These are phyloP conservation scores for Drosophila subsilvestris DNA, from an alignment of 2,888 invertebrate species.

Conservation along the genomic window DNA sequence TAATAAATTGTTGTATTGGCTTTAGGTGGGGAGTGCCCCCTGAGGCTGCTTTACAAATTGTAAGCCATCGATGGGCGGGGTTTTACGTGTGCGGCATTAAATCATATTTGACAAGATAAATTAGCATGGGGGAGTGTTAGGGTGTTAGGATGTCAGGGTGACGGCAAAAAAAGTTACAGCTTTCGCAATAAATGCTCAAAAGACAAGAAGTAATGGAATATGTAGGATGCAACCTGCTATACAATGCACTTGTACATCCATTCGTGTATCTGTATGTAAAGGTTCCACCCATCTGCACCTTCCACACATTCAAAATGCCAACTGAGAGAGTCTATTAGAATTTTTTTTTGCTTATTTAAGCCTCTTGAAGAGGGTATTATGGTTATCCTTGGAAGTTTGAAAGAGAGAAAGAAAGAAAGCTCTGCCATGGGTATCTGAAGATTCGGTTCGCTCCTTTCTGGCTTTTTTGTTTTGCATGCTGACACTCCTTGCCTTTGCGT, in stretches of 20 bases:
- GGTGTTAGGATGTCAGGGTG: constrained; percentile 25
- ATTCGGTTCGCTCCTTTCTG: constrained; percentile 8
- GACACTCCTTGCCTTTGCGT: constrained; percentile 21
- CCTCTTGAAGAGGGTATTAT: neutral
- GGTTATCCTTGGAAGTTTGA: neutral
- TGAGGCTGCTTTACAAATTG: constrained; percentile 41
- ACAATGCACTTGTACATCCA: neutral
- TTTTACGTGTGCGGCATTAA: constrained; percentile 49
- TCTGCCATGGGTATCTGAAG: constrained; percentile 11
- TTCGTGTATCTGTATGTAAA: neutral
- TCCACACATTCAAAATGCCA: constrained; percentile 2
- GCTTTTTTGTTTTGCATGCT: constrained; percentile 22
- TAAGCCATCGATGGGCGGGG: constrained; percentile 1
- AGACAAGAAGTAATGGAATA: constrained; percentile 33
- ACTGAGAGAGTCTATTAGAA: constrained; percentile 23
- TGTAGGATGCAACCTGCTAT: neutral
- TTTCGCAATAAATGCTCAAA: constrained; percentile 15
- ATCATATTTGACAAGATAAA: constrained; percentile 73
- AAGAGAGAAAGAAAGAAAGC: neutral
- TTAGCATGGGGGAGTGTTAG: constrained; percentile 51
- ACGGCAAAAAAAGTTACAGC: constrained; percentile 21
- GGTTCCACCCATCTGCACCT: neutral
- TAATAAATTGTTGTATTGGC: constrained; percentile 54
- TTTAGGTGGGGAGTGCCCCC: constrained; percentile 1
- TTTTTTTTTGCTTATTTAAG: neutral